Conservation (phyloP, 2,888 invertebrate species). For the Teinopalpus imperialis region DNA sequence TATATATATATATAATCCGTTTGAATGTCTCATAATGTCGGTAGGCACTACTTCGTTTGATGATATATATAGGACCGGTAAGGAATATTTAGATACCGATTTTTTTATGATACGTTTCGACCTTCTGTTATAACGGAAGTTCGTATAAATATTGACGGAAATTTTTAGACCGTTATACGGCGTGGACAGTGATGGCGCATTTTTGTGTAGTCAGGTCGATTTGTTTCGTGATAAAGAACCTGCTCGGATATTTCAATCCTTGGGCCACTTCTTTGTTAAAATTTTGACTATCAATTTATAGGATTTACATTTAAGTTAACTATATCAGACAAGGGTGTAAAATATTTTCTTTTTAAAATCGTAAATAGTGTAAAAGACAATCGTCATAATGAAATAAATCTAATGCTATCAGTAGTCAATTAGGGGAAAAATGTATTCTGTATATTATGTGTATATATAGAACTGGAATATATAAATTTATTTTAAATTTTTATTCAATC, state of each 20-base stretch:
- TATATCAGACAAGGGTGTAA: no score
- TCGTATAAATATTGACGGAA: not conserved
- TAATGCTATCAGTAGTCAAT: no score
- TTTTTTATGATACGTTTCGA: not conserved
- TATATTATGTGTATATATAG: no score
- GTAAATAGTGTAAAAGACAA: no score
- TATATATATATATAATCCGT: constrained; percentile 62
- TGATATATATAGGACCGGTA: not conserved
- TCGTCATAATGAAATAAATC: no score
- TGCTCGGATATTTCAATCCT: not conserved
- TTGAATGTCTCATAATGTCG: constrained; percentile 55
- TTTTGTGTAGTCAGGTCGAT: not conserved
- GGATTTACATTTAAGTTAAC: no score
- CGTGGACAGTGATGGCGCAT: not conserved
- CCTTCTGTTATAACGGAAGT: not conserved
- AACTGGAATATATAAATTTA: no score
- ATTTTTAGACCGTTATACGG: not conserved
- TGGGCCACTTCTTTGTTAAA: not conserved
- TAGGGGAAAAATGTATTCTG: no score
- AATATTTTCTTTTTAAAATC: no score
- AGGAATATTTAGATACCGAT: no score
- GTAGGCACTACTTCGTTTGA: constrained; percentile 33
- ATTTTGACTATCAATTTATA: not conserved
- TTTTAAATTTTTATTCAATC: no score
- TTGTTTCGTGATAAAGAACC: constrained; percentile 7